Base-by-base conservation (phyloP, 64 coral and sea anemone species). In the Pocillopora verrucosa region DNA sequence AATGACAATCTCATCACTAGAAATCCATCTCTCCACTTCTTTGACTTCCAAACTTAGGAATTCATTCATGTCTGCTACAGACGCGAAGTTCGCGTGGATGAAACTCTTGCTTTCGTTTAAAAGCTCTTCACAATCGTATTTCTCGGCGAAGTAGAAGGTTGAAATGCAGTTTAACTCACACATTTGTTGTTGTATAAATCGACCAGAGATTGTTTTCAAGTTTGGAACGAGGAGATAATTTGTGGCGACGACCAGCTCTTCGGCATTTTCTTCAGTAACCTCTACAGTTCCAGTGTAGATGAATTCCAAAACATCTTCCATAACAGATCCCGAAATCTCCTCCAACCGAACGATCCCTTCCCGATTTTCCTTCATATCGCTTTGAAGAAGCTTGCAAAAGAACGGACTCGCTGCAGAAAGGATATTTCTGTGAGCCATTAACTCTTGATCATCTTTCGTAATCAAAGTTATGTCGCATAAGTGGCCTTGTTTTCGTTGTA, bases 251-350 rank as follows among this genome's bases (percentile, higher is more conserved):
- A 70, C 25, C 2, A 70, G 20, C 9, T 70, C 19, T 10, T 70
- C 20, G 10, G 4, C 22, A 70, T 70, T 70, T 11, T 70, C 67
- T 70, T 70, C 0, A 70, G 67, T 70, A n/a, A 70, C 1, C 20
- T 70, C 67, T 9, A 70, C 67, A 30, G 7, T 70, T 70, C 67
- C 67, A 24, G 67, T 70, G 67, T 70, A 70, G 67, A 70, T 70
- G 67, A 70, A 70, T 24, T 70, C 67, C n/a, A 70, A 70, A 24
- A 70, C n/a, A 70, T 70, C 67, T 70, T 70, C 67, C 67, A 70
- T 70, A 1, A 70, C 67, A n/a, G 67, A 4, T 1, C 67, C 67
- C n/a, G 67, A 26, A 10, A 70, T 70, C 67, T 70, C 67, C 11
- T 70, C 67, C 0, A 70, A 70, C 19, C 67, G 67, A 70, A 24